Evolutionary conservation across 2,113 vertebrate genomes (phyloP).

Genomic region (Perognathus longimembris): DNA sequence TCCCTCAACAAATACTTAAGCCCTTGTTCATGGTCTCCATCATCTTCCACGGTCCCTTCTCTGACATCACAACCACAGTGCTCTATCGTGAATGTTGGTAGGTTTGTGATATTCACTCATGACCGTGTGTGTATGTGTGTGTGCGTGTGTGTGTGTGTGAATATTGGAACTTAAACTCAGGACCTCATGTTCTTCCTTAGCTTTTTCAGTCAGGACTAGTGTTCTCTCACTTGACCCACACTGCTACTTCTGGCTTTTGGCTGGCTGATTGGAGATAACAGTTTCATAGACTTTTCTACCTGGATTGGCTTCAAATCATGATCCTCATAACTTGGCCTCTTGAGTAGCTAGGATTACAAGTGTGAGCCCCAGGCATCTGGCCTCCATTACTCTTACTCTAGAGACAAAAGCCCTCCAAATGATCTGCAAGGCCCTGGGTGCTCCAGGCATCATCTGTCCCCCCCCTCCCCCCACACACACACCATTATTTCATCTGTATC

Average conservation of each 20-base stretch:
- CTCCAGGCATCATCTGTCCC: neutral
- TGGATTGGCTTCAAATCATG: too few relatives aligned
- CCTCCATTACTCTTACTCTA: neutral
- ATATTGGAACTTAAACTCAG: too few relatives aligned
- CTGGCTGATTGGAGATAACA: too few relatives aligned
- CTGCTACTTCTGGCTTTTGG: too few relatives aligned
- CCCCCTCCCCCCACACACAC: neutral
- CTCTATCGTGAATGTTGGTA: neutral
- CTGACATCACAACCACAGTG: neutral
- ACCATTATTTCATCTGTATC: neutral
- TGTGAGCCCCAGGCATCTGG: too few relatives aligned
- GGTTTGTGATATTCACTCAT: neutral
- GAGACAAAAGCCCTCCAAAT: neutral
- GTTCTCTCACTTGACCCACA: too few relatives aligned
- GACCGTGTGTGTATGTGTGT: neutral
- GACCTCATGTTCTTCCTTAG: too few relatives aligned
- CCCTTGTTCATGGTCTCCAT: neutral
- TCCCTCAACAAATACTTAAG: neutral
- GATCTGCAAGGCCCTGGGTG: neutral
- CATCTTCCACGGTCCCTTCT: fast-evolving
- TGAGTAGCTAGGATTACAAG: too few relatives aligned
- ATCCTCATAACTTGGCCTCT: too few relatives aligned
- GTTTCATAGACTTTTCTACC: too few relatives aligned
- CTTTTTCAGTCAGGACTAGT: too few relatives aligned
- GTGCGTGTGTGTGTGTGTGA: too few relatives aligned